These are phyloP conservation scores for Microctonus brassicae DNA, from an alignment of 2,888 invertebrate species.

Conservation along the genomic window DNA sequence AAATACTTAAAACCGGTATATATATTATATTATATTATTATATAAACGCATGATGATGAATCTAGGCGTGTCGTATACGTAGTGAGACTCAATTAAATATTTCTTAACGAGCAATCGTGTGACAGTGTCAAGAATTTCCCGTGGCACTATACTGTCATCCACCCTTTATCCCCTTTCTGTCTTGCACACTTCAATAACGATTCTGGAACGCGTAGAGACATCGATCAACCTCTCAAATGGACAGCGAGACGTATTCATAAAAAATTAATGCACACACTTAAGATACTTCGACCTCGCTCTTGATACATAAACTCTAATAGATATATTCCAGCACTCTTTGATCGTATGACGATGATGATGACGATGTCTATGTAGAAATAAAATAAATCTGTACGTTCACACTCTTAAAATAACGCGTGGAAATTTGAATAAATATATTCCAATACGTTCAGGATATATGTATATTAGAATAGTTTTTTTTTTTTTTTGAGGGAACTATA, in stretches of 20 bases:
- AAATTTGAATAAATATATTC: no score
- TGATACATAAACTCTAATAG: conserved; percentile 5
- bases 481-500: no score
- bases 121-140: conserved; percentile 47
- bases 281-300: background rate
- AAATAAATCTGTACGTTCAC: no score
- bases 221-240: conserved; percentile 39
- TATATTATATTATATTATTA: no score
- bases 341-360: background rate
- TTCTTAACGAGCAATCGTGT: conserved; percentile 47
- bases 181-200: conserved; percentile 30
- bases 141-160: no score
- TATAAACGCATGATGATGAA: conserved; percentile 52
- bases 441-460: no score
- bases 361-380: no score
- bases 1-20: conserved; percentile 10
- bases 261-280: conserved; percentile 44
- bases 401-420: no score
- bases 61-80: conserved; percentile 54
- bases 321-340: background rate
- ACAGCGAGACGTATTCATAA: conserved; percentile 56
- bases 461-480: no score
- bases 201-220: conserved; percentile 17
- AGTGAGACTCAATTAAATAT: conserved; percentile 49
- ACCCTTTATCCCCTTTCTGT: no score